These are phyloP conservation scores for Darwinula stevensoni DNA, from an alignment of 2,888 invertebrate species.

Conservation along the genomic window DNA sequence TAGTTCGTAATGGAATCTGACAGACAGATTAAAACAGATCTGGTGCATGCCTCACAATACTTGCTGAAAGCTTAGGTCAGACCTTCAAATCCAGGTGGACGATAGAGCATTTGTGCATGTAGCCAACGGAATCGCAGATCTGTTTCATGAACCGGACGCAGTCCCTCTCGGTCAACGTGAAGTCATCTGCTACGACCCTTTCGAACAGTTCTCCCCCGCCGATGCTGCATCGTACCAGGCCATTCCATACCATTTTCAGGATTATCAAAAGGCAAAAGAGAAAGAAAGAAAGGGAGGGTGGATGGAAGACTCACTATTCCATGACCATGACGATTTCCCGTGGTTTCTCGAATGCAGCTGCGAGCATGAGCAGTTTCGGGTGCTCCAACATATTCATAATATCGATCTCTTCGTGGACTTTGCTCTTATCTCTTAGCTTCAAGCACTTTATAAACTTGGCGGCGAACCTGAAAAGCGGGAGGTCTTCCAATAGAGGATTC, in stretches of 20 bases:
- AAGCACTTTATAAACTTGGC: conserved; percentile 53
- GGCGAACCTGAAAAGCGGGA: conserved; percentile 26
- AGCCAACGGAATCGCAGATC: conserved; percentile 65
- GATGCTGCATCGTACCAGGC: conserved; percentile 27
- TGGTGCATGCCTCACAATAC: no score
- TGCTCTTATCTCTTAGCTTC: conserved; percentile 36
- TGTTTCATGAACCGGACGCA: conserved; percentile 53
- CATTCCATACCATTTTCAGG: background rate
- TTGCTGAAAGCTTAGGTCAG: no score
- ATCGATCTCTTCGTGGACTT: conserved; percentile 48
- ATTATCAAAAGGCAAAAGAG: no score
- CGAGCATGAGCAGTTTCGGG: conserved; percentile 49
- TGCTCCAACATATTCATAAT: conserved; percentile 60
- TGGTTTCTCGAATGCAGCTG: conserved; percentile 44
- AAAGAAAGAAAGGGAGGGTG: background rate
- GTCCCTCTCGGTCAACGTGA: conserved; percentile 61
- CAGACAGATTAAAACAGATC: no score
- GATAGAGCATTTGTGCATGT: conserved; percentile 53
- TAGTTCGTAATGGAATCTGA: no score
- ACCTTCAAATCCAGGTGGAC: conserved; percentile 72
- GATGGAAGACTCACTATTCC: conserved; percentile 46
- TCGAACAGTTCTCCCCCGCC: conserved; percentile 82
- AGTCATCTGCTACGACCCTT: conserved; percentile 68
- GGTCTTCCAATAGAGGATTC: no score
- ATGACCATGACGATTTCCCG: conserved; percentile 55